Evolutionary conservation across 2,888 invertebrate genomes (phyloP), one percentile per base, ranked within the genome.

Genomic region (Lutraria lutraria): DNA sequence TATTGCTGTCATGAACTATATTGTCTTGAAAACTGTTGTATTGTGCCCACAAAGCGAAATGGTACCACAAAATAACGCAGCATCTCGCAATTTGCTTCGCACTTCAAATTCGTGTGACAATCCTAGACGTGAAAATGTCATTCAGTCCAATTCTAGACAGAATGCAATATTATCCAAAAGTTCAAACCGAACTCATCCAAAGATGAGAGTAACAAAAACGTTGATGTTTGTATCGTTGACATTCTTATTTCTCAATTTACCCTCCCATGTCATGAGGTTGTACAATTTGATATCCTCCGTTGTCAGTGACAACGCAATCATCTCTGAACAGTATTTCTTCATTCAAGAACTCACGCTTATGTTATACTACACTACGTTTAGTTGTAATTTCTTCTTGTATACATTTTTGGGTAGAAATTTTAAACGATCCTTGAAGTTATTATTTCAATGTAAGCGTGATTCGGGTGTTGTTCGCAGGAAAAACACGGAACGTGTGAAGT

Each of bases 181-280:
- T 60, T 15, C 21, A 34, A 56, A 83, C 21, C 84, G 53, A 53
- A 86, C 84, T 19, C 91, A 90, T 81, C 92, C 93, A 10, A 93
- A 94, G 79, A 88, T 94, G 86, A 83, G 92, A 56, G 93, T 95
- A 3, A 95, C 94, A 8, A 89, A 94, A 63, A 95, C 95, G 63
- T 87, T 95, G 52, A 86, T 95, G 8, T 88, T 95, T 0, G 94
- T 95, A 12, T 95, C 95, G 31, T 93, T 94, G 25, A 93, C 94
- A 13, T 95, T 95, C 84, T 89, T 95, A 3, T 89, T 95, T 56
- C 91, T 95, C 16, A 95, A 94, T 83, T 89, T 95, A 29, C 95
- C 95, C 10, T 95, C 94, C 31, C 95, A 96, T 89, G 92, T 93
- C 15, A 88, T 95, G 34, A 88, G 95, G 52, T 85, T 95, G 15